Conservation (phyloP, 1,140 invertebrate genomes). For the Diploscapter pachys region DNA sequence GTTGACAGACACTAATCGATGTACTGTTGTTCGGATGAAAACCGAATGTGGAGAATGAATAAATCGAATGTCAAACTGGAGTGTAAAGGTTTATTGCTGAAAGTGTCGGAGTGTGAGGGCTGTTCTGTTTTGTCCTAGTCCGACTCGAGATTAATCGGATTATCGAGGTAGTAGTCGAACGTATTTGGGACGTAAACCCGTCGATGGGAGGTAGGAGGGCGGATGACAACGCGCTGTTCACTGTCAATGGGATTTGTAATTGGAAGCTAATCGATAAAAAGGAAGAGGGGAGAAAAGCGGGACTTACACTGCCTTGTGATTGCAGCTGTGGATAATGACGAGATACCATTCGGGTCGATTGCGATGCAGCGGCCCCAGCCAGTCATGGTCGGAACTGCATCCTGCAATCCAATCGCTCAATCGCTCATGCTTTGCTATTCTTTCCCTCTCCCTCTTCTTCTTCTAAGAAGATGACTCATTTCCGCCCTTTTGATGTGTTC, state of each 20-base stretch:
- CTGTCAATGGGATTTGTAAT: conserved; percentile 1
- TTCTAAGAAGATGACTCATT: too few species aligned
- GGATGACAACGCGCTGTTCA: conserved; percentile 6
- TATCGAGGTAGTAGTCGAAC: conserved; percentile 30
- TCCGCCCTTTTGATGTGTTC: too few species aligned
- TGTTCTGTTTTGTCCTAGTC: too few species aligned
- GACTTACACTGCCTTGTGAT: background rate
- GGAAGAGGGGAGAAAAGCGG: conserved; percentile 8
- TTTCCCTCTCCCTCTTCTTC: too few species aligned
- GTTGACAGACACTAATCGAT: conserved; percentile 3
- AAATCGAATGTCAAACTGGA: conserved; percentile 10
- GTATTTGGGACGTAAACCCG: conserved; percentile 35
- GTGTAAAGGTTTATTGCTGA: background rate
- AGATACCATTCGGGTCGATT: conserved; percentile 36
- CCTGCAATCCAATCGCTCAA: background rate
- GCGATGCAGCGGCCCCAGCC: conserved; percentile 18
- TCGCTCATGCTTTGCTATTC: too few species aligned
- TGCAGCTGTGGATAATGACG: conserved; percentile 32
- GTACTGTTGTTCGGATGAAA: background rate
- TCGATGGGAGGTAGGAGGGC: background rate
- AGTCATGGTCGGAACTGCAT: conserved; percentile 35
- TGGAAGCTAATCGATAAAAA: background rate
- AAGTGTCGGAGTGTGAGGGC: background rate
- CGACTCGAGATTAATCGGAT: conserved; percentile 33
- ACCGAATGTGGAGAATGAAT: too few species aligned